Base-by-base conservation (phyloP, 1,140 invertebrate species). In the Heliconius hewitsoni region DNA sequence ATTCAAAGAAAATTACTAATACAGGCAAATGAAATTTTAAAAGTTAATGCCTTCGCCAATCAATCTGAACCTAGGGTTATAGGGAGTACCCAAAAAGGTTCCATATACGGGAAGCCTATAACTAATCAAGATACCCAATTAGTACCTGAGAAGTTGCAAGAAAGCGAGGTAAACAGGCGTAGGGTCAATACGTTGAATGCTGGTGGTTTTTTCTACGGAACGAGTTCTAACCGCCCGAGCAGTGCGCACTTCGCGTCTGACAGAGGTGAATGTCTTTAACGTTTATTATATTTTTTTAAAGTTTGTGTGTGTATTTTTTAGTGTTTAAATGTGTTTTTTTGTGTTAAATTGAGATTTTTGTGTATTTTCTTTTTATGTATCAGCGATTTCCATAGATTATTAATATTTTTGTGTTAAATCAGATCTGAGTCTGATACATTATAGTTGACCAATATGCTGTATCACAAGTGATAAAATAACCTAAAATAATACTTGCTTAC, bases 181-280 rank as follows among this genome's bases (percentile, higher is more conserved):
- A 90, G 90, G 90, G 91, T 91, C 91, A 89, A 78, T 81, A 83
- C 83, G 85, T 84, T 84, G 81, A 82, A 85, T 80, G 88, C 86
- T 87, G 88, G 89, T 87, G 90, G 86, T 92, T 92, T 93, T 92
- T 93, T 91, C 89, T 90, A 89, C 88, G 91, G 87, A 94, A 94
- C 92, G 84, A 90, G 92, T 94, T 92, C 87, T 80, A 85, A 84
- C 76, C 87, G 88, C 81, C 77, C 84, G 84, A 86, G 83, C 92
- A 94, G 92, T 94, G 82, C 89, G 89, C 90, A 88, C 90, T 86
- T 83, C 88, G 90, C 90, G 82, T 74, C 89, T 79, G 83, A 73
- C 71, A 88, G 89, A 94, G 92, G 92, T 94, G 92, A 94, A 92
- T 92, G 92, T 92, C 90, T 94, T 80, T 73, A 39, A 83, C 80